Base-by-base conservation (phyloP, 1,140 invertebrate genomes). In the Babylonia areolata region DNA sequence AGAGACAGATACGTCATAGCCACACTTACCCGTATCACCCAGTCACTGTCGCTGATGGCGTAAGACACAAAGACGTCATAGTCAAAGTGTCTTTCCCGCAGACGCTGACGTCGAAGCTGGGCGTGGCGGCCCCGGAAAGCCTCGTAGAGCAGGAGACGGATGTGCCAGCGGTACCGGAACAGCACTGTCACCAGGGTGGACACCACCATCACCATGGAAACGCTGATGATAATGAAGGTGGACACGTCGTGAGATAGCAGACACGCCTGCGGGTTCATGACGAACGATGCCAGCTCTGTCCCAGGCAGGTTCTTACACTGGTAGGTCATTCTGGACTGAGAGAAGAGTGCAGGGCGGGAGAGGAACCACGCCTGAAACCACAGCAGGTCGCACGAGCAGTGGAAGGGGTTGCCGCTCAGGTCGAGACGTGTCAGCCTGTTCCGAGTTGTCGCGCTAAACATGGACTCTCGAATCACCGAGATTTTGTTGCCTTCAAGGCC, bases 331-430 rank as follows among this genome's bases (percentile, higher is more conserved):
- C 35, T 23, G 12, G 39, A 1, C 6, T 12, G 46, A 31, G 3
- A 28, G 35, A 1, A 73, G 69, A 28, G 1, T 12, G 12, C n/a
- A 28, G 69, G 35, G 3, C 17, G n/a, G 9, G 20, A 42, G 11
- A 31, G 12, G 39, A 87, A 23, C 86, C 86, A 87, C 33, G 77
- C 6, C 33, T 83, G 46, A 75, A 87, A 87, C 86, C 86, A 87
- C 28, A 77, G 20, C 17, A 84, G 58, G 42, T 82, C n/a, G 42
- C 86, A 87, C 11, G n/a, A 33, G 77, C 86, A 87, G 17, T 58
- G 20, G 54, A 84, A 87, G 15, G 86, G 73, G 40, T 87, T 87
- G 39, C 28, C 35, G 31, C 33, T 37, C 3, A 86, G 35, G 28
- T 46, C 80, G 28, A 86, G 28, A 37, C 28, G 15, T 35, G n/a